These are phyloP conservation scores for Myotis lucifugus DNA, from an alignment of 2,113 vertebrate species.

Conservation along the genomic window DNA sequence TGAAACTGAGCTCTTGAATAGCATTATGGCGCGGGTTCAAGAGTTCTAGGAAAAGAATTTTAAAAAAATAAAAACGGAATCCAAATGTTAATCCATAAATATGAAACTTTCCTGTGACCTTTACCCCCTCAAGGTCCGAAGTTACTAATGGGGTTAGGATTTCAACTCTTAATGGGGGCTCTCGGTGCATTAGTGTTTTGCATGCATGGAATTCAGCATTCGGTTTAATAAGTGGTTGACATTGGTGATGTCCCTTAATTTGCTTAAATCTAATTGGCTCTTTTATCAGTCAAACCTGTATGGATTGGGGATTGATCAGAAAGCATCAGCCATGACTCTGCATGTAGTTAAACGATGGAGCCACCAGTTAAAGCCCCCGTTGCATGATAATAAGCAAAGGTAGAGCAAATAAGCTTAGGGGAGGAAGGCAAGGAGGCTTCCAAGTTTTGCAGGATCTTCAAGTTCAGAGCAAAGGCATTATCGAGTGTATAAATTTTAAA, in stretches of 20 bases:
- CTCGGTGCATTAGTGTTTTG: slow-evolving; percentile 86
- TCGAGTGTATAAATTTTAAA: slow-evolving; percentile 99
- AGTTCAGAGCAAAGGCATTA: slow-evolving; percentile 99
- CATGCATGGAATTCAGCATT: slow-evolving; percentile 87
- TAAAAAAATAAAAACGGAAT: slow-evolving; percentile 83
- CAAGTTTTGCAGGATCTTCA: slow-evolving; percentile 94
- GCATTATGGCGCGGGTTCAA: slow-evolving; percentile 83
- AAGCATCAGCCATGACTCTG: slow-evolving; percentile 90
- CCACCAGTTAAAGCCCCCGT: slow-evolving; percentile 83
- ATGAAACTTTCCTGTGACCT: slow-evolving; percentile 86
- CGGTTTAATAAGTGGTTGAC: slow-evolving; percentile 89
- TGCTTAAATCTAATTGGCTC: slow-evolving; percentile 92
- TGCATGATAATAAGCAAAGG: slow-evolving; percentile 87
- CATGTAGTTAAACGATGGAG: slow-evolving; percentile 91
- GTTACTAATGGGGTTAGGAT: slow-evolving; percentile 88
- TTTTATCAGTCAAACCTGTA: slow-evolving; percentile 93
- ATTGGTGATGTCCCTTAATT: slow-evolving; percentile 92
- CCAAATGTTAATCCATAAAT: slow-evolving; percentile 88
- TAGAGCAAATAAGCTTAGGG: slow-evolving; percentile 83
- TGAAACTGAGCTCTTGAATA: slow-evolving; percentile 72
- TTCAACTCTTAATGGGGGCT: slow-evolving; percentile 87
- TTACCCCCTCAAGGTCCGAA: slow-evolving; percentile 81
- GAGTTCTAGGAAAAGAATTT: slow-evolving; percentile 83
- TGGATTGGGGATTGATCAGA: slow-evolving; percentile 92
- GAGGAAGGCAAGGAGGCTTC: slow-evolving; percentile 85